Conservation (phyloP, 2,113 vertebrate genomes). For the Mesoclemmys tuberculata region DNA sequence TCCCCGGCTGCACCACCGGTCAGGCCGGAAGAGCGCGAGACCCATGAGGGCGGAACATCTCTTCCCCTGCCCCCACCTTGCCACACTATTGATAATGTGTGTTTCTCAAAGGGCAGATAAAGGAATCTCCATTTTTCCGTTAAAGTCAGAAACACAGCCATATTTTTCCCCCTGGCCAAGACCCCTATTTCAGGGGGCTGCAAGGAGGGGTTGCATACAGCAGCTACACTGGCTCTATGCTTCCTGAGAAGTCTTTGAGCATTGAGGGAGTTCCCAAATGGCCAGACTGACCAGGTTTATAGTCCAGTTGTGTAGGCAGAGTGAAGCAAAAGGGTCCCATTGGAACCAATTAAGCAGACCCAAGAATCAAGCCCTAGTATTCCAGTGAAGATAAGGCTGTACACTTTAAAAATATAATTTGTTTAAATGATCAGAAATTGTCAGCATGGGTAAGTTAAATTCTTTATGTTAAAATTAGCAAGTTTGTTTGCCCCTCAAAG, state of each 20-base stretch:
- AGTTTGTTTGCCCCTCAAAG: not conserved
- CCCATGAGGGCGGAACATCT: no score
- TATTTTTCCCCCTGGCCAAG: not conserved
- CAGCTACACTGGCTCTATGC: accelerated
- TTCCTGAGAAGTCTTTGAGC: no score
- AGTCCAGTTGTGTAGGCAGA: not conserved
- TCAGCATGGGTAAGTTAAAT: not conserved
- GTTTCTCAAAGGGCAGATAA: not conserved
- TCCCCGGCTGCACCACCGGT: no score
- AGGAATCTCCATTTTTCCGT: not conserved
- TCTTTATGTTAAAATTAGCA: not conserved
- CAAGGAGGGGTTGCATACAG: not conserved
- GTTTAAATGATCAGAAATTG: not conserved
- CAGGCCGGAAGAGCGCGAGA: no score
- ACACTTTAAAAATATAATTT: not conserved
- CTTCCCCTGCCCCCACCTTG: no score
- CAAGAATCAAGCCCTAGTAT: not conserved
- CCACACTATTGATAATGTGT: no score
- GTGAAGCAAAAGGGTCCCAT: not conserved
- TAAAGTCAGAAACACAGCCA: not conserved
- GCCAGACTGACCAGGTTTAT: not conserved
- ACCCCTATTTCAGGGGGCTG: not conserved
- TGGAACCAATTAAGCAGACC: not conserved
- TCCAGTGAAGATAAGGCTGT: not conserved
- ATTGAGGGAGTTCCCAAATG: not conserved